Percentiles rank a stretch among this genome's conserved stretches.
Evolutionary conservation across 2,797 vertebrate genomes (phyloP).

Genomic region (Hephaestus fuliginosus): DNA sequence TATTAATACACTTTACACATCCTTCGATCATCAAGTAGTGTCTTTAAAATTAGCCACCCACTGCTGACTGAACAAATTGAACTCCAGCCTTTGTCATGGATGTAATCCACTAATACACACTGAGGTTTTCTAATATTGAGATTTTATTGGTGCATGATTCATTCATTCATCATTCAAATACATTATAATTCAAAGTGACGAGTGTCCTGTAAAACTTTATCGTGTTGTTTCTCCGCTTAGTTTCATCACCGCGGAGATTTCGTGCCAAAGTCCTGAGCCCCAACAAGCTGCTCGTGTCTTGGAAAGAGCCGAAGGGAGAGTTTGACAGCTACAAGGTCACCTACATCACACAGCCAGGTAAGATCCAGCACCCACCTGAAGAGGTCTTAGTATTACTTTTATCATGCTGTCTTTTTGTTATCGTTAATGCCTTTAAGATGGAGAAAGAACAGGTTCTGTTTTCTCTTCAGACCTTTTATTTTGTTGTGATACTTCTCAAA

Average conservation of each 20-base stretch:
- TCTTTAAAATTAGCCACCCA: not conserved
- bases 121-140: slow-evolving; percentile 1
- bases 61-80: slow-evolving; percentile 32
- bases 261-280: slow-evolving; percentile 89
- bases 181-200: not conserved
- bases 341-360: slow-evolving; percentile 91
- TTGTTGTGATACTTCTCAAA: not conserved
- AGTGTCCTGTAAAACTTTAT: slow-evolving; percentile 2
- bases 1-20: not conserved
- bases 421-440: not conserved
- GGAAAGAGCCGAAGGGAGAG: slow-evolving; percentile 93
- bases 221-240: slow-evolving; percentile 78
- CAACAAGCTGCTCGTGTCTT: slow-evolving; percentile 90
- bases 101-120: slow-evolving; percentile 24
- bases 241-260: slow-evolving; percentile 90
- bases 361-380: slow-evolving; percentile 32
- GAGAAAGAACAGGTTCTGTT: not conserved
- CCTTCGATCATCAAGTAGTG: not conserved
- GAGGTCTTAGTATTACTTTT: not conserved
- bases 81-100: slow-evolving; percentile 53
- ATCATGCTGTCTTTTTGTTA: not conserved
- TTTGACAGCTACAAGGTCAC: slow-evolving; percentile 91
- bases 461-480: not conserved
- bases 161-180: slow-evolving; percentile 13
- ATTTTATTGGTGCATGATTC: slow-evolving; percentile 37